phyloP scores from a whole-genome alignment of 2,888 invertebrate genomes.

The Euzophera pinguis region DNA sequence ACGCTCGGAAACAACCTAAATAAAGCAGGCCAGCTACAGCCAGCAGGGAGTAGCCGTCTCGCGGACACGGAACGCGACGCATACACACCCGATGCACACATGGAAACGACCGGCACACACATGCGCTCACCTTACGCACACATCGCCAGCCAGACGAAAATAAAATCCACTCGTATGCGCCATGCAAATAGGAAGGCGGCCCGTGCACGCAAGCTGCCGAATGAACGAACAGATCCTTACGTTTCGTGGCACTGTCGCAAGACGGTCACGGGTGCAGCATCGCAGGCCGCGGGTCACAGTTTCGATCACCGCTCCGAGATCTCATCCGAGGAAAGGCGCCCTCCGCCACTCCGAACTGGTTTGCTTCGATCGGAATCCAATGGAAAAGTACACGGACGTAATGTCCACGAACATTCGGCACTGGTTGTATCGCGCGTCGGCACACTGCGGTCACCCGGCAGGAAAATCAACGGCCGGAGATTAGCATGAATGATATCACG shows the following conservation, averaged over 20 bases:
- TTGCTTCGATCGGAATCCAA: conserved; percentile 56
- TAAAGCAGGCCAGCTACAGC: conserved; percentile 57
- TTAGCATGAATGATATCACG: conserved; percentile 72
- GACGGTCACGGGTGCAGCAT: conserved; percentile 78
- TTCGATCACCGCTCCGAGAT: conserved; percentile 53
- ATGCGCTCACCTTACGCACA: conserved; percentile 54
- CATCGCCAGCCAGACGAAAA: conserved; percentile 71
- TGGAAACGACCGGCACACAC: conserved; percentile 35
- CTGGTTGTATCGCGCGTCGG: conserved; percentile 63
- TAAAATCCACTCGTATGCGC: conserved; percentile 78
- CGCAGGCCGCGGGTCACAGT: conserved; percentile 67
- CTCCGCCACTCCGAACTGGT: conserved; percentile 64
- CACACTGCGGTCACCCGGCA: conserved; percentile 68
- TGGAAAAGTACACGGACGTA: conserved; percentile 67
- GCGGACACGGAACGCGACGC: conserved; percentile 50
- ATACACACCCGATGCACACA: conserved; percentile 35
- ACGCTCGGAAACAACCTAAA: conserved; percentile 70
- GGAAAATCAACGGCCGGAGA: conserved; percentile 71
- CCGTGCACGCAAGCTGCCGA: conserved; percentile 60
- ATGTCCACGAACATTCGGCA: conserved; percentile 70
- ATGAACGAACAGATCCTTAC: conserved; percentile 74
- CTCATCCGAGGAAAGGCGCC: conserved; percentile 63
- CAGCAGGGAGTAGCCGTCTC: conserved; percentile 70
- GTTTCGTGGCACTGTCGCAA: conserved; percentile 76
- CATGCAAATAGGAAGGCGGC: conserved; percentile 76